Conservation (phyloP, 2,888 invertebrate species). For the Lasioglossum vierecki region DNA sequence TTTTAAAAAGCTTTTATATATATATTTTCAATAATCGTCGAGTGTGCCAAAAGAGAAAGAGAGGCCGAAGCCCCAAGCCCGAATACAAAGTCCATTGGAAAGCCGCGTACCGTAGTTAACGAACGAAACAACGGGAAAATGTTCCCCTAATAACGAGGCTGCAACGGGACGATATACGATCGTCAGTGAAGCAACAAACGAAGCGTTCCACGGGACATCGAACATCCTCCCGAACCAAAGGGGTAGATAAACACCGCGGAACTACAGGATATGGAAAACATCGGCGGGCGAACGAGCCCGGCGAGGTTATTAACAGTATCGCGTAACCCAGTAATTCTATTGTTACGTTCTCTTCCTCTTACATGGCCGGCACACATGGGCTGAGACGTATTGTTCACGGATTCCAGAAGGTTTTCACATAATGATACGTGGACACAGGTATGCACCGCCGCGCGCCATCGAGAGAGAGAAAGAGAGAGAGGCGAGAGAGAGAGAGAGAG, state of each 20-base stretch:
- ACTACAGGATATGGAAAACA: conserved; percentile 41
- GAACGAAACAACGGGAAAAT: conserved; percentile 19
- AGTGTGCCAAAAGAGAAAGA: not conserved
- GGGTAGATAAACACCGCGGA: conserved; percentile 35
- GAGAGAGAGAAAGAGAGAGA: not conserved
- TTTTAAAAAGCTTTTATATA: too few relatives aligned
- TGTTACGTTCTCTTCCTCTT: conserved; percentile 56
- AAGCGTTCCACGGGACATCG: conserved; percentile 17
- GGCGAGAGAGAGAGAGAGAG: not conserved
- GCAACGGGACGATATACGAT: conserved; percentile 1
- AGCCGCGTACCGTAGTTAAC: conserved; percentile 22
- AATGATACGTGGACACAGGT: conserved; percentile 56
- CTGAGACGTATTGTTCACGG: conserved; percentile 54
- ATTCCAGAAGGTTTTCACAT: conserved; percentile 61
- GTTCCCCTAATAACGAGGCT: conserved; percentile 29
- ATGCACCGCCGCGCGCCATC: conserved; percentile 14
- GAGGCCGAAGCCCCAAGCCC: not conserved
- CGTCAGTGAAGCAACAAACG: conserved; percentile 5
- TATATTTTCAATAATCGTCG: not conserved
- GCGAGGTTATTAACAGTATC: conserved; percentile 71
- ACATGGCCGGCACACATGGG: conserved; percentile 28
- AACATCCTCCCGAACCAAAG: conserved; percentile 22
- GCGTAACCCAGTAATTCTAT: conserved; percentile 67
- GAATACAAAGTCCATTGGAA: conserved; percentile 15
- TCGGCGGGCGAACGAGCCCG: conserved; percentile 45